phyloP scores from a whole-genome alignment of 1,140 invertebrate genomes.

The Eciton burchellii region DNA sequence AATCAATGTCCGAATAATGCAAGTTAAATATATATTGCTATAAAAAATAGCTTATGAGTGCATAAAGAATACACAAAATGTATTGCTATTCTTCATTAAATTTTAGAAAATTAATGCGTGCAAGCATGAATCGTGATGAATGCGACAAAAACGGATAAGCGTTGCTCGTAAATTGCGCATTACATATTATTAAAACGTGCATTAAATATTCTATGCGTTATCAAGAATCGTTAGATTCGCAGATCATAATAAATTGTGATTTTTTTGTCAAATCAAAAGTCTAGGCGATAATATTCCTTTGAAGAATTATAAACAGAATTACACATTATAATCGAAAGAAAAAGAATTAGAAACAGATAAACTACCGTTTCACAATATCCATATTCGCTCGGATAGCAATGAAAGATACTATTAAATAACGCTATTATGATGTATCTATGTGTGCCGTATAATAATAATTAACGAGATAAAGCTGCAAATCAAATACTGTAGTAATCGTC shows the following conservation, averaged over 20 bases:
- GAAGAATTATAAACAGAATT: conserved; percentile 48
- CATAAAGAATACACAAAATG: conserved; percentile 13
- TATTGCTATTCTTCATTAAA: conserved; percentile 42
- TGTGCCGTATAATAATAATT: conserved; percentile 78
- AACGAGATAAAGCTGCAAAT: conserved; percentile 84
- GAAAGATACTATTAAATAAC: conserved; percentile 77
- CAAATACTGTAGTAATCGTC: conserved; percentile 84
- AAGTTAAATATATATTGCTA: conserved; percentile 3
- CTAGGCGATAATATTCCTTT: conserved; percentile 39
- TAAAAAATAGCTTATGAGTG: conserved; percentile 24
- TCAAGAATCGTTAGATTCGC: conserved; percentile 26
- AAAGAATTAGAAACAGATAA: conserved; percentile 60
- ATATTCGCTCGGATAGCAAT: conserved; percentile 61
- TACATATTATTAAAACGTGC: conserved; percentile 31
- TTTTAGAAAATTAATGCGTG: conserved; percentile 31
- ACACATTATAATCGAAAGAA: conserved; percentile 41
- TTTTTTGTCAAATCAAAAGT: conserved; percentile 1
- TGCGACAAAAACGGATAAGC: conserved; percentile 13
- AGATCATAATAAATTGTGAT: conserved; percentile 14
- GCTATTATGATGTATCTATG: conserved; percentile 74
- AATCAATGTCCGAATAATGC: not conserved
- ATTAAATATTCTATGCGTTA: not conserved
- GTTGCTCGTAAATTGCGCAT: conserved; percentile 9
- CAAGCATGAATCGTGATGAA: not conserved
- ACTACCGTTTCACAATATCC: conserved; percentile 54